Evolutionary conservation across 2,113 vertebrate species (phyloP).

Genomic region (Aphyosemion australe): DNA sequence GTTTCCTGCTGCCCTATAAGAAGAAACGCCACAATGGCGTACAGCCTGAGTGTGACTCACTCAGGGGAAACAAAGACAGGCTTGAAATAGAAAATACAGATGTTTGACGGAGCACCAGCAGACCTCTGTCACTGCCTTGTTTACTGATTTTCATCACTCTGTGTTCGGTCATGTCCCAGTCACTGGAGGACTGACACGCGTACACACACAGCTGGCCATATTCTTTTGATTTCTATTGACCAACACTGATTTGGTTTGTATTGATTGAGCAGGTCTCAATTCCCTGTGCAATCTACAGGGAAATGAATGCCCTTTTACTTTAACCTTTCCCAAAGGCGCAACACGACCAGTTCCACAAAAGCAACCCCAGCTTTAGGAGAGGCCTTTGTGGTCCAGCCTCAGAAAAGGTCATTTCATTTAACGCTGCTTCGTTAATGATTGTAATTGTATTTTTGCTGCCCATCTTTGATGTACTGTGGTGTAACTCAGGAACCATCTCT

Average conservation of each 20-base stretch:
- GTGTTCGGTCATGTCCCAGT: slow-evolving; percentile 11
- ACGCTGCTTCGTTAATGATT: slow-evolving; percentile 24
- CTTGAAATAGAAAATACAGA: slow-evolving; percentile 29
- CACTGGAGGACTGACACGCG: background rate
- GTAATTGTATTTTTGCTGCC: slow-evolving; percentile 7
- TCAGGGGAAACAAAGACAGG: slow-evolving; percentile 15
- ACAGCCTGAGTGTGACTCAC: slow-evolving; percentile 29
- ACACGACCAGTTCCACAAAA: slow-evolving; percentile 51
- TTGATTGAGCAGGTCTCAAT: slow-evolving; percentile 67
- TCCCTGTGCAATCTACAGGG: slow-evolving; percentile 62
- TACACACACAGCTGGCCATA: slow-evolving; percentile 18
- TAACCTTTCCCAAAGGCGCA: slow-evolving; percentile 64
- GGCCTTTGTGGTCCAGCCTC: slow-evolving; percentile 14
- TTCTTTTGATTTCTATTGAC: slow-evolving; percentile 67
- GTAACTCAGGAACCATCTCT: too few species aligned
- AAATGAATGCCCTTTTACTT: slow-evolving; percentile 70
- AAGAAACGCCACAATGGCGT: slow-evolving; percentile 25
- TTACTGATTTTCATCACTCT: slow-evolving; percentile 25
- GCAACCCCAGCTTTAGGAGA: slow-evolving; percentile 32
- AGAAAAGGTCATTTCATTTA: slow-evolving; percentile 29
- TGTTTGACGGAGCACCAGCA: slow-evolving; percentile 20
- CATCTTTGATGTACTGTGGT: too few species aligned
- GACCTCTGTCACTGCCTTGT: slow-evolving; percentile 29
- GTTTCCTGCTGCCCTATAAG: slow-evolving; percentile 11
- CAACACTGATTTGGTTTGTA: slow-evolving; percentile 73